Evolutionary conservation across 2,888 invertebrate species (phyloP), one percentile per base, ranked within the genome.

Genomic region (Tenthredo amoena): DNA sequence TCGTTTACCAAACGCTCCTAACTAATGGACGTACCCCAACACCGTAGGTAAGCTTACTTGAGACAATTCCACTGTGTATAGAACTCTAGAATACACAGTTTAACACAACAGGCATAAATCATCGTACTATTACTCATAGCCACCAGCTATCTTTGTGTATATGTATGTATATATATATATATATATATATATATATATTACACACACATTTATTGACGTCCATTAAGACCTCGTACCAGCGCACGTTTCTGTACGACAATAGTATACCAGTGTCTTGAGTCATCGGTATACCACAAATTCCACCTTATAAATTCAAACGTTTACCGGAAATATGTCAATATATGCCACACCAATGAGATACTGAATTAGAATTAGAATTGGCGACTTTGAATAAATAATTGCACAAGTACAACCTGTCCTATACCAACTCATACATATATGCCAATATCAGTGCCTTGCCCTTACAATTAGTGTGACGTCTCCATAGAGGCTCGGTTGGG

Each of bases 41-140:
- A 12, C 40, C 9, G 7, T 40, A 10, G 77, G 77, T 77, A 26
- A 77, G 55, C 40, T 77, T 77, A 77, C 77, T 77, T 55, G 77
- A 77, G 77, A 55, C 50, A 55, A 55, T 77, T 77, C 26, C 31
- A 31, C 50, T 50, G 18, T 55, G 50, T 77, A 37, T 55, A 77
- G 77, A 77, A 77, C 55, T 47, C 50, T 34, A 31, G 76, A 77
- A 77, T 50, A 47, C 76, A 81, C n/a, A 81, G 79, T 81, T 58
- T 81, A 31, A 18, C 79, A 81, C 79, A 81, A 81, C 79, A 58
- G 34, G 21, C 37, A 81, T 81, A 81, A 81, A 58, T 79, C 79
- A 79, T 77, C 76, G 50, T 77, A 77, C 76, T 65, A 15, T 77
- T 31, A 47, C 76, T 50, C 21, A 40, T 74, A 47, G 9, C 15